Conservation (phyloP, 2,888 invertebrate species). For the Ferdinandea cuprea region DNA sequence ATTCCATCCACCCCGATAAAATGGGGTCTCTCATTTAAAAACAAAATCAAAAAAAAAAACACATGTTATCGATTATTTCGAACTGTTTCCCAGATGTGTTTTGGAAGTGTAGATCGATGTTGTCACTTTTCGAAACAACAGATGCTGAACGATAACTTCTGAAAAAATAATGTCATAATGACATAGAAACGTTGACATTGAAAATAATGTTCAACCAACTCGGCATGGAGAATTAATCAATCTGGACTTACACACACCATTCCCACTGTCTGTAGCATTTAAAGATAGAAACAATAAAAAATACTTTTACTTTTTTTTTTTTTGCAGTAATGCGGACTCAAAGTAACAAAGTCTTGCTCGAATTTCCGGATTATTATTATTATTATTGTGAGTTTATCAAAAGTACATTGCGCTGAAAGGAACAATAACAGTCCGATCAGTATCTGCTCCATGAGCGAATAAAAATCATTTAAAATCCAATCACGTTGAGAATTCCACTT, state of each 20-base stretch:
- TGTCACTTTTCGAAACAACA: not conserved
- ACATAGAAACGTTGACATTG: not conserved
- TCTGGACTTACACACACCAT: not conserved
- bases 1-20: not conserved
- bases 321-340: not conserved
- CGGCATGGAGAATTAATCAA: not conserved
- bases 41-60: constrained; percentile 1
- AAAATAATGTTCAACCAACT: not conserved
- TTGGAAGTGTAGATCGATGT: constrained; percentile 5
- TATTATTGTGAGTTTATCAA: not conserved
- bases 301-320: constrained; percentile 31
- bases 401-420: not conserved
- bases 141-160: not conserved
- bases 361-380: constrained; percentile 15
- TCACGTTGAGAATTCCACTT: constrained; percentile 24
- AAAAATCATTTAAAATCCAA: constrained; percentile 17
- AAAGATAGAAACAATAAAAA: not conserved
- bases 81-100: constrained; percentile 1
- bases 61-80: constrained; percentile 17
- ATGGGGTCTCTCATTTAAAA: not conserved
- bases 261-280: not conserved
- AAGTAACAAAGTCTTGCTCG: no score
- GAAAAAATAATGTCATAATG: not conserved
- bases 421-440: not conserved
- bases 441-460: not conserved